phyloP scores from a whole-genome alignment of 2,888 invertebrate genomes.

The Limulus polyphemus region DNA sequence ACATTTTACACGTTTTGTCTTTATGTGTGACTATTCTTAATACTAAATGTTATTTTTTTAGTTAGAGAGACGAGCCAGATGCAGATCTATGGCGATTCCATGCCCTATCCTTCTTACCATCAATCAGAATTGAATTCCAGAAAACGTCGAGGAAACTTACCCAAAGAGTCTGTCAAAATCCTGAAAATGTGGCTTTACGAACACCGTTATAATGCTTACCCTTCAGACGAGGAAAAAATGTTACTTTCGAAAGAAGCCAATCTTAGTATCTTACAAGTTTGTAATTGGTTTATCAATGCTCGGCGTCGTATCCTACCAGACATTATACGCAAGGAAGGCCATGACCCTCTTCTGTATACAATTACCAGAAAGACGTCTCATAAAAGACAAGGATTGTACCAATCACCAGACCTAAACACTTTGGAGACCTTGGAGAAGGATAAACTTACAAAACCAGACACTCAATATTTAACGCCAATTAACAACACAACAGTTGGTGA shows the following conservation, averaged over 20 bases:
- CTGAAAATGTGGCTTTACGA: constrained; percentile 86
- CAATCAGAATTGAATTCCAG: constrained; percentile 35
- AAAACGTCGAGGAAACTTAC: constrained; percentile 76
- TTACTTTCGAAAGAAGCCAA: constrained; percentile 73
- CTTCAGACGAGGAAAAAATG: constrained; percentile 80
- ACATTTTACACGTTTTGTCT: no score
- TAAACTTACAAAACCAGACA: no score
- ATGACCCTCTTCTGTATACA: constrained; percentile 78
- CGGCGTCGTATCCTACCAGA: constrained; percentile 80
- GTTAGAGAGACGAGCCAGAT: constrained; percentile 11
- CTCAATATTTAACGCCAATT: no score
- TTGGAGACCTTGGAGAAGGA: no score
- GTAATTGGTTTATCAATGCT: constrained; percentile 95
- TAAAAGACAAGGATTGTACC: no score
- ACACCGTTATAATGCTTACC: constrained; percentile 88
- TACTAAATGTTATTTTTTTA: constrained; percentile 6
- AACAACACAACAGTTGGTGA: not conserved
- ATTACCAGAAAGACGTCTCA: constrained; percentile 52
- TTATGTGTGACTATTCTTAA: no score
- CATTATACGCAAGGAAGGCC: constrained; percentile 82
- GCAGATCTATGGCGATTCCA: constrained; percentile 19
- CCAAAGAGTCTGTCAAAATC: constrained; percentile 83
- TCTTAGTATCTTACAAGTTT: constrained; percentile 74
- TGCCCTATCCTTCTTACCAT: constrained; percentile 8
- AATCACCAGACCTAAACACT: no score